Percentiles rank a stretch among this genome's conserved stretches.
These are phyloP conservation scores for Liolophura sinensis DNA, from an alignment of 1,140 invertebrate species.

Conservation along the genomic window DNA sequence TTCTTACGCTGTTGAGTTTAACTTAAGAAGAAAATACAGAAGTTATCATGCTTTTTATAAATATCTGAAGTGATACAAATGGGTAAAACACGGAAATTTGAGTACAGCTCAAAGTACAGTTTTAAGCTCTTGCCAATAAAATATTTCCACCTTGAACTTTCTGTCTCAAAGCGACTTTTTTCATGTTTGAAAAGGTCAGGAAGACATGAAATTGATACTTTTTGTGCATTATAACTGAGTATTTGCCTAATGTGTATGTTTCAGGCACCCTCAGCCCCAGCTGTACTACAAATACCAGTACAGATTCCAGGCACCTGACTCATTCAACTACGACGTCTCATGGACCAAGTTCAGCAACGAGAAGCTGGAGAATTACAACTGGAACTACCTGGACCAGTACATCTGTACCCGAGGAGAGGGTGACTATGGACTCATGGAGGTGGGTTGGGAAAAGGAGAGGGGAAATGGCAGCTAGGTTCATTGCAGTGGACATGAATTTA, in stretches of 20 bases:
- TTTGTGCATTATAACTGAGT: no score
- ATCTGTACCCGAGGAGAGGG: conserved; percentile 91
- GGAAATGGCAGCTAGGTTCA: neutral
- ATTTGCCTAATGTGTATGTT: neutral
- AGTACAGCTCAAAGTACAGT: no score
- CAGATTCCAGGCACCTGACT: conserved; percentile 87
- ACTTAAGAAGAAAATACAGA: no score
- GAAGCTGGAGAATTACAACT: conserved; percentile 94
- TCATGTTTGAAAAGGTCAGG: no score
- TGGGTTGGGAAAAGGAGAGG: conserved; percentile 46
- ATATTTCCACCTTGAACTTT: no score
- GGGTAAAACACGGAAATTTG: no score
- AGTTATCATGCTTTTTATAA: no score
- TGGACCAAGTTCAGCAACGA: conserved; percentile 93
- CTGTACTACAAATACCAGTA: conserved; percentile 62
- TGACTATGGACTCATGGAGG: conserved; percentile 84
- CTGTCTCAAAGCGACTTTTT: no score
- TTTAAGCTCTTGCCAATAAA: no score
- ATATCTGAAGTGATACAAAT: no score
- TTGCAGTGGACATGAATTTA: conserved; percentile 8
- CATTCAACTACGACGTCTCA: conserved; percentile 91
- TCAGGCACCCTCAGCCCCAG: conserved; percentile 88
- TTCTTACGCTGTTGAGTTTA: no score
- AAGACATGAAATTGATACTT: no score
- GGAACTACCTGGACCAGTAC: conserved; percentile 97